These are phyloP conservation scores for Rutpela maculata DNA, from an alignment of 2,888 invertebrate genomes.

Conservation along the genomic window DNA sequence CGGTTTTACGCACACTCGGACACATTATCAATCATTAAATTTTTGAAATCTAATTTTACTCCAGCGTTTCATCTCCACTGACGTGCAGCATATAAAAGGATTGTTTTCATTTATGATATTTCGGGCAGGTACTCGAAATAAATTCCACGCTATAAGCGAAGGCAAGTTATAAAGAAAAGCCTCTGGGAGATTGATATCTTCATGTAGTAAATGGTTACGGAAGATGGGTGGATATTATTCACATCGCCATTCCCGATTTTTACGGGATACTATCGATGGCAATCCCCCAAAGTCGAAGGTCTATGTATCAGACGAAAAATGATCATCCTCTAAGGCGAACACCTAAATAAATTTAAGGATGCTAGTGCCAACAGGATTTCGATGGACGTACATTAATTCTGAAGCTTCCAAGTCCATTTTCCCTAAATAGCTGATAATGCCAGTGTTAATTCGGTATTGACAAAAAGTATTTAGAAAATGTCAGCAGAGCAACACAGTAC, in stretches of 20 bases:
- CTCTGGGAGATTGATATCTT: conserved; percentile 54
- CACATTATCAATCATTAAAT: background rate
- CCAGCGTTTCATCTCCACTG: background rate
- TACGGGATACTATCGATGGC: conserved; percentile 32
- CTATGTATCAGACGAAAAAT: conserved; percentile 52
- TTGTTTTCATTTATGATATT: conserved; percentile 1
- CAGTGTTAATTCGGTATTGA: too few species aligned
- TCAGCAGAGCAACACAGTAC: too few species aligned
- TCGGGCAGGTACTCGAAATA: conserved; percentile 4
- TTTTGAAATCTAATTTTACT: background rate
- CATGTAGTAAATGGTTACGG: conserved; percentile 52
- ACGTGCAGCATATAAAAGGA: background rate
- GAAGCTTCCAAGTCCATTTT: too few species aligned
- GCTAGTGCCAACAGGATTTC: background rate
- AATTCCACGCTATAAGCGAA: conserved; percentile 5
- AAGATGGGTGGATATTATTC: conserved; percentile 53
- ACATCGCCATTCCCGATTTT: conserved; percentile 46
- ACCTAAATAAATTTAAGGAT: conserved; percentile 19
- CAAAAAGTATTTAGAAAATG: too few species aligned
- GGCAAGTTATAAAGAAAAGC: conserved; percentile 18
- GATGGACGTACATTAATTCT: background rate
- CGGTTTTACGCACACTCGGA: background rate
- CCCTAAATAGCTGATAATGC: too few species aligned
- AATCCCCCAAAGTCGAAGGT: conserved; percentile 41
- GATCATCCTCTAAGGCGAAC: conserved; percentile 44